Base-by-base conservation (phyloP, 2,888 invertebrate genomes). In the Drosophila mimetica region DNA sequence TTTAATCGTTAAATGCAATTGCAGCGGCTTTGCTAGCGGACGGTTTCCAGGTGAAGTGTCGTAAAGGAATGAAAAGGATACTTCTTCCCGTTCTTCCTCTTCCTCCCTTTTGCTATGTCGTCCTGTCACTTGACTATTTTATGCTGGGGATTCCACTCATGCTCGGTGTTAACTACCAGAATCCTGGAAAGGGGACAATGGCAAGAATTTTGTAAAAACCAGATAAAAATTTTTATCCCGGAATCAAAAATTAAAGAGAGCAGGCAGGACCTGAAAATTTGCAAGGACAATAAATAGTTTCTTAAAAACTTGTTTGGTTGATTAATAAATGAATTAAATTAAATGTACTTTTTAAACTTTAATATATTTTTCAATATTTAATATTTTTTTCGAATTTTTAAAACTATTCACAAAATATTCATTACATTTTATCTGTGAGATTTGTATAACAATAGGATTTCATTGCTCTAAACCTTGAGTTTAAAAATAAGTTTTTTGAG, bases 1-100 rank as follows among this genome's bases (percentile, higher is more conserved):
- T 79, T 82, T 76, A 79, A 80, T 86, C 75, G 84, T 72, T 76
- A 85, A 81, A 81, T 84, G 86, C 74, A 76, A 82, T 77, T 75
- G 75, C 85, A 75, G 51, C 53, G 69, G 64, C 51, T 55, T 61
- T 65, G 61, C 52, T 48, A 36, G 57, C 36, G 32, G 44, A 36
- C 28, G 50, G 44, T 22, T 53, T 46, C 32, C 71, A 61, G 63
- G 61, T 75, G 58, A 80, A 77, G 71, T 69, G 75, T 67, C 75
- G 74, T 58, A 36, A 44, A 52, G 59, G 36, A 50, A 50, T 25
- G 25, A 30, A 51, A 53, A 28, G 47, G 32, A 46, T 37, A 50
- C 14, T 50, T 16, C n/a, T 20, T 30, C 28, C 18, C 18, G 9
- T 1, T 28, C 42, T n/a, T 22, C 28, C 20, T 1, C 16, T 3